These are phyloP conservation scores for Apogon hyalosoma DNA, from an alignment of 2,797 vertebrate genomes.

Conservation along the genomic window DNA sequence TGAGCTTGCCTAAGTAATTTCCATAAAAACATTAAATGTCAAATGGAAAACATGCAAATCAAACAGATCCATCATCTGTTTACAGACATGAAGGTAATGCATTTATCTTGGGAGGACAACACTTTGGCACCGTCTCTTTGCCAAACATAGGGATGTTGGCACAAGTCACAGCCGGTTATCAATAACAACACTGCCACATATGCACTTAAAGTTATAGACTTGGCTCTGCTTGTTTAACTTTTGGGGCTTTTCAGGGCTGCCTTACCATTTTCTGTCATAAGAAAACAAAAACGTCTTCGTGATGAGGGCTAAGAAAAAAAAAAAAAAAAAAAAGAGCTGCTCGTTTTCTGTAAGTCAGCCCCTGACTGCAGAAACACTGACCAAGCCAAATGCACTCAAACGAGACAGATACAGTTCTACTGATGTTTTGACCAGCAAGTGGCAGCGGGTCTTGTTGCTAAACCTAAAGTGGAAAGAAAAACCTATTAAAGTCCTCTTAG, in stretches of 20 bases:
- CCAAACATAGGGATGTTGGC: background rate
- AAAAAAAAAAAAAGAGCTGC: slow-evolving; percentile 2
- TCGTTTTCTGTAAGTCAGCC: slow-evolving; percentile 8
- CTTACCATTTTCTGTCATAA: background rate
- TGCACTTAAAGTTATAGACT: background rate
- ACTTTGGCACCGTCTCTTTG: background rate
- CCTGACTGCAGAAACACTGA: slow-evolving; percentile 26
- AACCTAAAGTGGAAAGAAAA: slow-evolving; percentile 62
- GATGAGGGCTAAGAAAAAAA: background rate
- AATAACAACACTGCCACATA: background rate
- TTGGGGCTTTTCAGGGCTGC: background rate
- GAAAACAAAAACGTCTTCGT: background rate
- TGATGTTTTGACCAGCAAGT: slow-evolving; percentile 40
- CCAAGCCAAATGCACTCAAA: slow-evolving; percentile 30
- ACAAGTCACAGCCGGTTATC: background rate
- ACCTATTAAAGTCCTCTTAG: slow-evolving; percentile 63
- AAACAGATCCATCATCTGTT: slow-evolving; percentile 18
- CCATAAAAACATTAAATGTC: slow-evolving; percentile 21
- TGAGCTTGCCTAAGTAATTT: slow-evolving; percentile 4
- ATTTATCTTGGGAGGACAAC: background rate
- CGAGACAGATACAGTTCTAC: slow-evolving; percentile 30
- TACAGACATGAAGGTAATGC: slow-evolving; percentile 1
- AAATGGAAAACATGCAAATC: slow-evolving; percentile 15
- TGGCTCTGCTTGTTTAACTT: background rate
- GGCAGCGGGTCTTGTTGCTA: slow-evolving; percentile 43